Conservation (phyloP, 2,888 invertebrate species). For the Bimastos eiseni region DNA sequence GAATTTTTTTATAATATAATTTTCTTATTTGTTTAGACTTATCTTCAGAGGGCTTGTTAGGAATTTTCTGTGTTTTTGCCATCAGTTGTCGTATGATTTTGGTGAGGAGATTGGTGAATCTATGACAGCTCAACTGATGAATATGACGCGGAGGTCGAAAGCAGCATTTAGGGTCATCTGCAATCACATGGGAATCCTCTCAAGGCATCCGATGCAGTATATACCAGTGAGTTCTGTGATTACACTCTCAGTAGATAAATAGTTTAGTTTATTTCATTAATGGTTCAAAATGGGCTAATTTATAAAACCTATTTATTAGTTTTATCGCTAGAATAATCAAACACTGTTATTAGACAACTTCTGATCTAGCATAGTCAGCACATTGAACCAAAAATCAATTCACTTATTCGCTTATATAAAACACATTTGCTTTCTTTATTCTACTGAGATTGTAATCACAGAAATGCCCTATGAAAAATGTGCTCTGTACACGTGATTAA, state of each 20-base stretch:
- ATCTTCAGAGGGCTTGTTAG: background rate
- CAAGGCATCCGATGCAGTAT: constrained; percentile 34
- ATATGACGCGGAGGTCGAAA: background rate
- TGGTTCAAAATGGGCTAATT: too few relatives aligned
- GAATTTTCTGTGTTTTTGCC: background rate
- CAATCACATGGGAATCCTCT: constrained; percentile 51
- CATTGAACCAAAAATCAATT: too few relatives aligned
- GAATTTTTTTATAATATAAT: background rate
- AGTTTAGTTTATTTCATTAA: too few relatives aligned
- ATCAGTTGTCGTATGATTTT: constrained; percentile 27
- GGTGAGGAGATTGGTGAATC: background rate
- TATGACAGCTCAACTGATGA: background rate
- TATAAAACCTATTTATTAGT: too few relatives aligned
- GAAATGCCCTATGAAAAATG: too few relatives aligned
- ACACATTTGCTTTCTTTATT: too few relatives aligned
- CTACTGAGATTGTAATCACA: too few relatives aligned
- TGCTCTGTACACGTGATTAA: too few relatives aligned
- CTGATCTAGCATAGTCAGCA: too few relatives aligned
- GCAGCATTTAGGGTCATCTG: constrained; percentile 48
- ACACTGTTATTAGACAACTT: too few relatives aligned
- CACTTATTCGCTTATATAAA: too few relatives aligned
- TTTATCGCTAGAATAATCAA: too few relatives aligned
- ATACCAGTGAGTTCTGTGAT: constrained; percentile 49
- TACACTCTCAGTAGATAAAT: background rate
- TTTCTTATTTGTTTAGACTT: background rate